Percentiles rank a stretch among this genome's conserved stretches.
These are phyloP conservation scores for Tanytarsus gracilentus DNA, from an alignment of 2,888 invertebrate genomes.

Conservation along the genomic window DNA sequence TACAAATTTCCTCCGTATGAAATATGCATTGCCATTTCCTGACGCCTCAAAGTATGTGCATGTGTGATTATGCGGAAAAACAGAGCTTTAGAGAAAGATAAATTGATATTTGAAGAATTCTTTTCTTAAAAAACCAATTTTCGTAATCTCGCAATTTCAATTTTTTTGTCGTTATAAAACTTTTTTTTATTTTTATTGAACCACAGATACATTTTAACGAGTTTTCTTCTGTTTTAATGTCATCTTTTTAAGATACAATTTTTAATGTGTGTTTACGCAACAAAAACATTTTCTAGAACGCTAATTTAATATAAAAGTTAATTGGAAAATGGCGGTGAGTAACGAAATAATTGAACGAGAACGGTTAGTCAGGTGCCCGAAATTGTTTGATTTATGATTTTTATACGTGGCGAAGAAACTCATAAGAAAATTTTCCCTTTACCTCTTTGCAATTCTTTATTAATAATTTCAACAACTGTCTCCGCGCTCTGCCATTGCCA, in stretches of 20 bases:
- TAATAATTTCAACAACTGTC: neutral
- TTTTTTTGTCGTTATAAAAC: constrained; percentile 6
- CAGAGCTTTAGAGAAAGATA: no score
- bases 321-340: neutral
- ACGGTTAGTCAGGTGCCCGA: constrained; percentile 3
- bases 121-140: no score
- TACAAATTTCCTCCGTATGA: no score
- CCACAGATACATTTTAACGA: constrained; percentile 35
- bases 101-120: no score
- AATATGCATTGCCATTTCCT: no score
- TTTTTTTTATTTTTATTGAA: constrained; percentile 32
- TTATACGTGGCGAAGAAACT: constrained; percentile 2
- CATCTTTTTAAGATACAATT: constrained; percentile 7
- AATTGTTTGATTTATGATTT: constrained; percentile 18
- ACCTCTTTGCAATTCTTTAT: no score
- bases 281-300: no score
- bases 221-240: constrained; percentile 30
- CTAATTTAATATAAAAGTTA: no score
- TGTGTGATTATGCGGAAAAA: no score
- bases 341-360: neutral
- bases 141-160: neutral
- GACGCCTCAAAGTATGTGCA: no score
- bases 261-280: neutral
- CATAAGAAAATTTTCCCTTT: no score
- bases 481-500: neutral